Conservation (phyloP, 2,888 invertebrate species). For the Chydorus sphaericus region DNA sequence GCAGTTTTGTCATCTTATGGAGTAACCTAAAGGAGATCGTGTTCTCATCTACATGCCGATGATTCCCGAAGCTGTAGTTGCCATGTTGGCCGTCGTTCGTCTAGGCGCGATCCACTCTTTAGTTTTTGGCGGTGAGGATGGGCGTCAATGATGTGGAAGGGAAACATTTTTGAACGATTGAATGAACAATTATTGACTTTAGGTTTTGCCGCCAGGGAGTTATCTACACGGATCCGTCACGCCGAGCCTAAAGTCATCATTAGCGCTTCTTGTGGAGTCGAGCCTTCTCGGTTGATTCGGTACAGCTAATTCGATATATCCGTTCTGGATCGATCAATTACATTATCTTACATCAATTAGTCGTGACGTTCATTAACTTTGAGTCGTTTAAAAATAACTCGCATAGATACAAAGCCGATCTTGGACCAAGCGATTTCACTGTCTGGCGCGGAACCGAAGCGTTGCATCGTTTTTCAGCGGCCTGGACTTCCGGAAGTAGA, state of each 20-base stretch:
- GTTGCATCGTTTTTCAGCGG: constrained; percentile 70
- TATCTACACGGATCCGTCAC: constrained; percentile 55
- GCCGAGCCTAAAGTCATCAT: constrained; percentile 76
- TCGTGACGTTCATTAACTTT: background rate
- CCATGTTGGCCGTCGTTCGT: constrained; percentile 75
- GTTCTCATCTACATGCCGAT: constrained; percentile 91
- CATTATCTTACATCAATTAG: too few species aligned
- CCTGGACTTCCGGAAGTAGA: constrained; percentile 42
- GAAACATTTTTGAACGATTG: background rate
- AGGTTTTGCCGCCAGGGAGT: constrained; percentile 81
- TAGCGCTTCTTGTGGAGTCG: constrained; percentile 79
- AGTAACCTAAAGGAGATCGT: constrained; percentile 62
- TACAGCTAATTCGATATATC: too few species aligned
- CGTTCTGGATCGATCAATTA: too few species aligned
- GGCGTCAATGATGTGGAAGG: constrained; percentile 15
- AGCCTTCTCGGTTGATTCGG: constrained; percentile 67
- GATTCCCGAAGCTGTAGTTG: constrained; percentile 67
- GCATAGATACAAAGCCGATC: too few species aligned
- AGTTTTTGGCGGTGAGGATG: constrained; percentile 66
- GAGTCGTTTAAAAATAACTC: background rate
- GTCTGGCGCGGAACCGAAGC: constrained; percentile 48
- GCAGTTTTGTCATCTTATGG: constrained; percentile 63
- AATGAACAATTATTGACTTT: constrained; percentile 17
- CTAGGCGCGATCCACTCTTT: constrained; percentile 86
- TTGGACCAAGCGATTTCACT: constrained; percentile 62